Conservation (phyloP, 2,888 invertebrate genomes). For the Thymelicus acteon region DNA sequence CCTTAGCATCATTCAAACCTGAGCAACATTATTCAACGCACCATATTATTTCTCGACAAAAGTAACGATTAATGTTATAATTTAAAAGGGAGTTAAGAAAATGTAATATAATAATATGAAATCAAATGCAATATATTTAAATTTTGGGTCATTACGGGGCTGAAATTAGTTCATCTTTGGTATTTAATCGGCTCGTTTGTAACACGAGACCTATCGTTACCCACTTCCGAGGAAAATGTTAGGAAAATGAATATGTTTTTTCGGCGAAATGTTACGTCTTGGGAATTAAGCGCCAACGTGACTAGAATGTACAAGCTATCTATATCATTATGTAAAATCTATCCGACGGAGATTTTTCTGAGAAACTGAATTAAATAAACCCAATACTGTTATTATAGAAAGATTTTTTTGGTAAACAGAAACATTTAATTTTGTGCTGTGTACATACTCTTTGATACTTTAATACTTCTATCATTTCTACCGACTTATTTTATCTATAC, state of each 20-base stretch:
- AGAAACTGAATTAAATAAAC: slow-evolving; percentile 14
- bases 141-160: slow-evolving; percentile 25
- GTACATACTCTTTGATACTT: too few species aligned
- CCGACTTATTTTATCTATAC: too few species aligned
- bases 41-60: too few species aligned
- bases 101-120: too few species aligned
- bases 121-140: neutral
- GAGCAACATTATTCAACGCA: too few species aligned
- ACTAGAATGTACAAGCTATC: slow-evolving; percentile 30
- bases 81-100: slow-evolving; percentile 27
- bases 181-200: slow-evolving; percentile 34
- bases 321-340: slow-evolving; percentile 34
- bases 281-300: slow-evolving; percentile 37
- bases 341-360: slow-evolving; percentile 33
- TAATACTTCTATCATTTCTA: too few species aligned
- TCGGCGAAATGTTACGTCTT: slow-evolving; percentile 24
- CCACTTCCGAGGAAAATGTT: slow-evolving; percentile 35
- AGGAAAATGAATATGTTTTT: slow-evolving; percentile 36
- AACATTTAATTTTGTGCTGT: too few species aligned
- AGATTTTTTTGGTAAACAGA: too few species aligned
- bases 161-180: slow-evolving; percentile 34
- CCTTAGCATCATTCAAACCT: too few species aligned
- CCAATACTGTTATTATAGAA: too few species aligned
- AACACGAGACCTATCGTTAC: slow-evolving; percentile 28
- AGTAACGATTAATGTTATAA: slow-evolving; percentile 7